Conservation (phyloP, 1,140 invertebrate genomes). For the Drepana arcuata region DNA sequence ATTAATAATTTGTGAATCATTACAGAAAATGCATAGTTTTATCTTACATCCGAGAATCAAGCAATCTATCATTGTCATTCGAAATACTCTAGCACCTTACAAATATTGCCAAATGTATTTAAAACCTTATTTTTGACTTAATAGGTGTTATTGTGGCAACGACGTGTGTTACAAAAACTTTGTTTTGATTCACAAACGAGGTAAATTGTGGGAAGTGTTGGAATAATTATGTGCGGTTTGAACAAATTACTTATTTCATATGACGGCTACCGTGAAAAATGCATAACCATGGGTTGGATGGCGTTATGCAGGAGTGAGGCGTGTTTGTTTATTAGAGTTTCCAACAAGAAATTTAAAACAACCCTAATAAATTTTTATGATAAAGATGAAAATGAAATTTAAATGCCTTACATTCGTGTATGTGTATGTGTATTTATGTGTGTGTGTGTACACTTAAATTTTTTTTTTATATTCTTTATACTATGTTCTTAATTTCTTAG, state of each 20-base stretch:
- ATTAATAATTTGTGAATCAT: conserved; percentile 5
- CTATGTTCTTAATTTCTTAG: too few relatives aligned
- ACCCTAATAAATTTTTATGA: background rate
- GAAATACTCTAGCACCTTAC: too few relatives aligned
- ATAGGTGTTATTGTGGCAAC: background rate
- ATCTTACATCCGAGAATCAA: conserved; percentile 10
- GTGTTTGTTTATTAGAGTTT: background rate
- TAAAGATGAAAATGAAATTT: too few relatives aligned
- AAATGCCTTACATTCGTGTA: background rate
- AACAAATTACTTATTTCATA: conserved; percentile 40
- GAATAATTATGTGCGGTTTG: conserved; percentile 40
- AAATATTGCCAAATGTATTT: too few relatives aligned
- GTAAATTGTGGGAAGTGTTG: conserved; percentile 51
- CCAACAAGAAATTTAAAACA: conserved; percentile 1
- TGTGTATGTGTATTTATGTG: too few relatives aligned
- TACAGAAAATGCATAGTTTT: conserved; percentile 1
- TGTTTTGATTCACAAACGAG: conserved; percentile 17
- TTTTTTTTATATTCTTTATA: background rate
- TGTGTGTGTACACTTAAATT: too few relatives aligned
- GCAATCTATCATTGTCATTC: conserved; percentile 27
- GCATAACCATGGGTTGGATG: conserved; percentile 21
- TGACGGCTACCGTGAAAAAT: conserved; percentile 48
- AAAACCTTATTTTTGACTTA: conserved; percentile 5
- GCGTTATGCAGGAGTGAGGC: conserved; percentile 9
- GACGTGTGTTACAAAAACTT: conserved; percentile 3